phyloP scores from a whole-genome alignment of 1,140 invertebrate genomes.

The Trinorchestia longiramus region DNA sequence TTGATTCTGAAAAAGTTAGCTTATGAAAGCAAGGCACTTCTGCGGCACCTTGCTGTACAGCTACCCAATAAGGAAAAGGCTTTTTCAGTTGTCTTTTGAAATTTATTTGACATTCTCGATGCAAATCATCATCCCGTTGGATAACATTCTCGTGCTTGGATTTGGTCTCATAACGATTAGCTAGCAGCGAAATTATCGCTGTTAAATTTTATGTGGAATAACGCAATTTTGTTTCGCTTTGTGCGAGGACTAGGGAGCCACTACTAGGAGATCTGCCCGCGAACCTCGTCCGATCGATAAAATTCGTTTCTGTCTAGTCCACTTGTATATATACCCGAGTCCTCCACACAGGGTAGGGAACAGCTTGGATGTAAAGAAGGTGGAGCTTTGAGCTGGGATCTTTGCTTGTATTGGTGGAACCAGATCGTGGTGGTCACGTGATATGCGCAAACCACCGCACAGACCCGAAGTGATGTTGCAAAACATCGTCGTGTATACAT shows the following conservation, averaged over 20 bases:
- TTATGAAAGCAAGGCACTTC: constrained; percentile 30
- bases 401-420: background rate
- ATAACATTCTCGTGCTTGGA: background rate
- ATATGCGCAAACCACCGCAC: constrained; percentile 20
- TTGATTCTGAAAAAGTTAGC: constrained; percentile 39
- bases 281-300: constrained; percentile 56
- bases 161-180: background rate
- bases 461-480: background rate
- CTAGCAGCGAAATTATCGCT: background rate
- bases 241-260: constrained; percentile 12
- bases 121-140: background rate
- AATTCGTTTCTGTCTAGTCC: constrained; percentile 58
- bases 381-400: background rate
- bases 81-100: background rate
- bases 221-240: background rate
- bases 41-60: background rate
- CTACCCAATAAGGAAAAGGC: background rate
- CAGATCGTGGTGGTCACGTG: constrained; percentile 21
- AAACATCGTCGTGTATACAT: background rate
- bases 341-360: background rate
- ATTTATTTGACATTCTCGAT: background rate
- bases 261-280: background rate
- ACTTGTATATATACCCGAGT: constrained; percentile 55
- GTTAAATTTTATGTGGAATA: background rate
- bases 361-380: background rate